These are phyloP conservation scores for Axinella damicornis DNA, from an alignment of 37 sponge, comb jelly and placozoan species.

Conservation along the genomic window DNA sequence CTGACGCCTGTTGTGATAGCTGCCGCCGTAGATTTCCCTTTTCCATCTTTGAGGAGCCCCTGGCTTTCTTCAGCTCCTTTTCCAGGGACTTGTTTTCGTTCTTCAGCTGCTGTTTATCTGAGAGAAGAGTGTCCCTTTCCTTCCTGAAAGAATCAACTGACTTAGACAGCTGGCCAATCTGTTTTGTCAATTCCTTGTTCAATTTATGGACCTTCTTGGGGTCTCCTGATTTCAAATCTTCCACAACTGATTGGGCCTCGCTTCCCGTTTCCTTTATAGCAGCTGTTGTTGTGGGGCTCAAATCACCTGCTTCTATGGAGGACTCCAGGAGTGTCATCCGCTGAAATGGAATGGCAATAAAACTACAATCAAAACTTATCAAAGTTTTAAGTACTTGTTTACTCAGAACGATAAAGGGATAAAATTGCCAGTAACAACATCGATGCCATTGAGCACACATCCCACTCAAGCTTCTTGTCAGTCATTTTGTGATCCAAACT, in stretches of 20 bases:
- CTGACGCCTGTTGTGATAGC: not conserved
- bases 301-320: not conserved
- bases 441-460: too few relatives aligned
- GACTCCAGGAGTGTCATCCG: not conserved
- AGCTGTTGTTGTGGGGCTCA: not conserved
- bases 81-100: constrained; percentile 22
- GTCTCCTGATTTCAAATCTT: not conserved
- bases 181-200: constrained; percentile 45
- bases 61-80: constrained; percentile 24
- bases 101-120: constrained; percentile 24
- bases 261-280: not conserved
- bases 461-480: too few relatives aligned
- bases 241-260: not conserved
- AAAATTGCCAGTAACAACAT: too few relatives aligned
- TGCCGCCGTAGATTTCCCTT: not conserved
- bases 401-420: too few relatives aligned
- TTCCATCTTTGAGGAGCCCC: constrained; percentile 5
- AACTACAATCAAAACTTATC: too few relatives aligned
- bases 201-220: constrained; percentile 39
- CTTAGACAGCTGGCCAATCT: constrained; percentile 29
- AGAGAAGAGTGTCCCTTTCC: constrained; percentile 25
- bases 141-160: constrained; percentile 42
- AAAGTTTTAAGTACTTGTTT: too few relatives aligned
- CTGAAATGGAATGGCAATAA: not conserved
- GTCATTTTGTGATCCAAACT: too few relatives aligned